phyloP scores from a whole-genome alignment of 2,797 vertebrate genomes.

The Xenopus petersii region DNA sequence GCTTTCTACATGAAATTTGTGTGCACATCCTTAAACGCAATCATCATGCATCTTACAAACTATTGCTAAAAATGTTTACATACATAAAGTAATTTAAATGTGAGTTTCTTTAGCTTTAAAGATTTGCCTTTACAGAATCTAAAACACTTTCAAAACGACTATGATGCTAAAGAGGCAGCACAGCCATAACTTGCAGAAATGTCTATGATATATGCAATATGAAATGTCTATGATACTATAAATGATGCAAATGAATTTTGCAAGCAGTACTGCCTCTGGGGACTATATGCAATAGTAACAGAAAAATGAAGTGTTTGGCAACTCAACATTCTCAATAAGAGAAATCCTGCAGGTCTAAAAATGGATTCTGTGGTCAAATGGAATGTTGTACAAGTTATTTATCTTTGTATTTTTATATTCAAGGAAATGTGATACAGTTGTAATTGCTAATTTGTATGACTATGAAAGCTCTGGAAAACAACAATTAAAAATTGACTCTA shows the following conservation, averaged over 20 bases:
- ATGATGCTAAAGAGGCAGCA: constrained; percentile 1
- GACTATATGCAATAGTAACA: constrained; percentile 21
- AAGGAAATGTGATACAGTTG: too few relatives aligned
- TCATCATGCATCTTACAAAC: too few relatives aligned
- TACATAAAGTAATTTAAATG: constrained; percentile 17
- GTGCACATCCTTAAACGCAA: too few relatives aligned
- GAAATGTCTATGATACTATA: constrained; percentile 23
- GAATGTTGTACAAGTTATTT: too few relatives aligned
- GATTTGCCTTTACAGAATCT: background rate
- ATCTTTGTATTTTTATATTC: too few relatives aligned
- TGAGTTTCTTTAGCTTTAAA: background rate
- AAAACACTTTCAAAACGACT: constrained; percentile 19
- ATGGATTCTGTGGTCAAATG: too few relatives aligned
- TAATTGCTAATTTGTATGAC: too few relatives aligned
- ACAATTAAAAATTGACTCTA: too few relatives aligned
- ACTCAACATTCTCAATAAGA: background rate
- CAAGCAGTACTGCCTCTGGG: constrained; percentile 22
- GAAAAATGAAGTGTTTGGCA: background rate
- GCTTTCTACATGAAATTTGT: too few relatives aligned
- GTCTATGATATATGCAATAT: constrained; percentile 18
- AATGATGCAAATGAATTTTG: constrained; percentile 16
- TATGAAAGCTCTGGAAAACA: too few relatives aligned
- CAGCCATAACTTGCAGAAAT: constrained; percentile 19
- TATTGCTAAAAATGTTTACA: background rate
- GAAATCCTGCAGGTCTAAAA: too few relatives aligned